A percentile compares a stretch with the other conserved stretches of the same genome.
These are phyloP conservation scores for Gryllus longicercus DNA, from an alignment of 2,888 invertebrate species.

Conservation along the genomic window DNA sequence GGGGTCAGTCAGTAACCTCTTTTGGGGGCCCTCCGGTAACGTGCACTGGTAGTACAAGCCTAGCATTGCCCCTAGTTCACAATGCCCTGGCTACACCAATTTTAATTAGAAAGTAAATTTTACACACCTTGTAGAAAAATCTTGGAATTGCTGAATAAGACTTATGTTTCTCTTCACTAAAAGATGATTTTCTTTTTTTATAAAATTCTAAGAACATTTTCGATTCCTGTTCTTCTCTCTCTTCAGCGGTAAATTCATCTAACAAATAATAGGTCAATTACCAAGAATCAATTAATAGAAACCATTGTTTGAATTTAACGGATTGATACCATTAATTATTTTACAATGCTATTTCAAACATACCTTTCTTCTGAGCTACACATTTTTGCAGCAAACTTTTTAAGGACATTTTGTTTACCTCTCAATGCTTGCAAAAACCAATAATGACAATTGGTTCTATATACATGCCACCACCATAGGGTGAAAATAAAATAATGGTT, in stretches of 20 bases:
- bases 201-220: conserved; percentile 57
- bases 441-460: too few species aligned
- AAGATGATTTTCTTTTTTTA: conserved; percentile 45
- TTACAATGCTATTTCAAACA: not conserved
- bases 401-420: not conserved
- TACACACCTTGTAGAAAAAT: conserved; percentile 51
- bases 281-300: too few species aligned
- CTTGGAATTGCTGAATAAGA: conserved; percentile 31
- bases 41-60: too few species aligned
- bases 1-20: too few species aligned
- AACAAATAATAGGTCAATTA: not conserved
- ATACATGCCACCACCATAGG: too few species aligned
- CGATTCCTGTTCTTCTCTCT: conserved; percentile 49
- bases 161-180: conserved; percentile 4
- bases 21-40: too few species aligned
- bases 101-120: not conserved
- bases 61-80: too few species aligned
- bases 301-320: too few species aligned
- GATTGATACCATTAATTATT: not conserved
- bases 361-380: conserved; percentile 24
- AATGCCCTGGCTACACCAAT: not conserved
- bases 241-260: not conserved
- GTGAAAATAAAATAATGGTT: too few species aligned
- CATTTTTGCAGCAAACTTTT: not conserved
- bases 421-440: not conserved